phyloP scores from a whole-genome alignment of 1,140 invertebrate species.

The Lasioglossum baleicum region DNA sequence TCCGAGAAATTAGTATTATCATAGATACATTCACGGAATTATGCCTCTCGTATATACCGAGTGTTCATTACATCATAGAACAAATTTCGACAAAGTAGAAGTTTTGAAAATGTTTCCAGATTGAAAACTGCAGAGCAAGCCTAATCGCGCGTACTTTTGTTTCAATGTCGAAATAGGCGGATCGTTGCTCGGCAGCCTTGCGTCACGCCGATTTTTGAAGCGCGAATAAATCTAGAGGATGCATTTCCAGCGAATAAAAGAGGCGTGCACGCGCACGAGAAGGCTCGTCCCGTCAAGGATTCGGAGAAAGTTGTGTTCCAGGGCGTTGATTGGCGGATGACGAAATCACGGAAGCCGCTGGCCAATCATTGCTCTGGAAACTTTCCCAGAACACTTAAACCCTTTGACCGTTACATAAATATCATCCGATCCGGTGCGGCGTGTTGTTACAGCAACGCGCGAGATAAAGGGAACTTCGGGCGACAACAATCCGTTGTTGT shows the following conservation, averaged over 20 bases:
- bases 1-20: too few species aligned
- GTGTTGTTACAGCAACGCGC: constrained; percentile 40
- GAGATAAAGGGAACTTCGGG: constrained; percentile 47
- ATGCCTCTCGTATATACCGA: too few species aligned
- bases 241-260: constrained; percentile 49
- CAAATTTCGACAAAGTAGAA: too few species aligned
- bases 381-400: constrained; percentile 69
- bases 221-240: constrained; percentile 34
- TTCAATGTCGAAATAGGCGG: constrained; percentile 38
- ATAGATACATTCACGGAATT: too few species aligned
- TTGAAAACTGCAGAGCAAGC: neutral
- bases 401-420: constrained; percentile 71
- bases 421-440: constrained; percentile 52
- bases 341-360: constrained; percentile 69
- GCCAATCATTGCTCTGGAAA: constrained; percentile 67
- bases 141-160: neutral
- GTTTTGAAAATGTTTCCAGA: neutral
- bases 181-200: constrained; percentile 23
- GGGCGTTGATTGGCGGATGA: constrained; percentile 69
- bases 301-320: constrained; percentile 73
- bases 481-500: constrained; percentile 40
- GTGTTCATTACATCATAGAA: too few species aligned
- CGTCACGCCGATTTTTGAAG: constrained; percentile 25
- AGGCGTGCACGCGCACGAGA: constrained; percentile 21
- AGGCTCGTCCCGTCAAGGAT: constrained; percentile 60